These are phyloP conservation scores for Melanotaenia trifasciata DNA, from an alignment of 2,797 vertebrate species.

Conservation along the genomic window DNA sequence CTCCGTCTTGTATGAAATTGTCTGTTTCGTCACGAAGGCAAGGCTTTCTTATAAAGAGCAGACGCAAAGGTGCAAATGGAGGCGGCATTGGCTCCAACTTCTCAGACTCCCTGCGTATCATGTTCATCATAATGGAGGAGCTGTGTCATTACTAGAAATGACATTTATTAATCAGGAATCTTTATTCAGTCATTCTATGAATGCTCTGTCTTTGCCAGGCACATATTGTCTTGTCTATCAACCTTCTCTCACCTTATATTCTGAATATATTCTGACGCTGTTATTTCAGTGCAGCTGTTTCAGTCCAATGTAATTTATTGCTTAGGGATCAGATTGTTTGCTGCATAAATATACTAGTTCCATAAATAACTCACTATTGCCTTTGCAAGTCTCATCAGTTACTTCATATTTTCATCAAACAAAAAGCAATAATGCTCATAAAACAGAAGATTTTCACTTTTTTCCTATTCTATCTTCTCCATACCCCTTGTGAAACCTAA, in stretches of 20 bases:
- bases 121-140: conserved; percentile 61
- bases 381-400: conserved; percentile 38
- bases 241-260: conserved; percentile 20
- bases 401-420: not conserved
- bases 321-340: conserved; percentile 23
- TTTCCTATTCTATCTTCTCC: conserved; percentile 20
- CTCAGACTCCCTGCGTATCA: conserved; percentile 16
- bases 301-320: conserved; percentile 45
- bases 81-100: conserved; percentile 32
- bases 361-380: conserved; percentile 30
- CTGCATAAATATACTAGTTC: not conserved
- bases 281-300: not conserved
- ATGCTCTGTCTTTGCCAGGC: conserved; percentile 40
- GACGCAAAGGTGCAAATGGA: conserved; percentile 53
- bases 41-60: conserved; percentile 36
- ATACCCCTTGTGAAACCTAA: conserved; percentile 1
- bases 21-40: conserved; percentile 34
- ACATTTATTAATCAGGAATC: conserved; percentile 61
- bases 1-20: conserved; percentile 30
- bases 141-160: conserved; percentile 51
- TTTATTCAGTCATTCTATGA: conserved; percentile 35
- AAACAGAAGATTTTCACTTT: conserved; percentile 18
- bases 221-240: conserved; percentile 49
- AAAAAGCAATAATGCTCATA: not conserved
- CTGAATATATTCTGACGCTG: conserved; percentile 13